These are phyloP conservation scores for Sycophila texana DNA, from an alignment of 2,888 invertebrate species.

Conservation along the genomic window DNA sequence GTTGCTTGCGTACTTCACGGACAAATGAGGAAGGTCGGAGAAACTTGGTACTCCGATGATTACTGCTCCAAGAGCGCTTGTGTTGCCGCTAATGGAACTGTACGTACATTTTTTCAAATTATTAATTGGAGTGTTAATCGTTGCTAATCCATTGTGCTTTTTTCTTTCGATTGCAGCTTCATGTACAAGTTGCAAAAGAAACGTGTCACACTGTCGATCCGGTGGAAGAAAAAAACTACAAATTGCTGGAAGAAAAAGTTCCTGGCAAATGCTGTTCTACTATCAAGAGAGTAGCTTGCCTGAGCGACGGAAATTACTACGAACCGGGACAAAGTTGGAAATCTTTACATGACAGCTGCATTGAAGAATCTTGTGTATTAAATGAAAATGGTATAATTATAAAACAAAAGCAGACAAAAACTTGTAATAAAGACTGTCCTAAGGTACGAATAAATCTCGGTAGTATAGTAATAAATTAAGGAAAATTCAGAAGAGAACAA, in stretches of 20 bases:
- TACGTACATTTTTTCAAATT: conserved; percentile 5
- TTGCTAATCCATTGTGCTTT: conserved; percentile 13
- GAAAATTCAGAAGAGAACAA: background rate
- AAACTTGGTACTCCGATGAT: conserved; percentile 80
- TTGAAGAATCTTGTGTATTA: conserved; percentile 77
- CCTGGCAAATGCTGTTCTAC: conserved; percentile 79
- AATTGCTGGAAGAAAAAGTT: conserved; percentile 76
- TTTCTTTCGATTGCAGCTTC: conserved; percentile 41
- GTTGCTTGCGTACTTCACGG: conserved; percentile 80
- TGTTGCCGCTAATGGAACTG: conserved; percentile 66
- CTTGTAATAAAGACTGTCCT: conserved; percentile 77
- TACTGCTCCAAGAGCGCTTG: conserved; percentile 81
- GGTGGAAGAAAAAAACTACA: conserved; percentile 75
- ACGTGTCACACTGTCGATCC: conserved; percentile 77
- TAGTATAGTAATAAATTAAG: background rate
- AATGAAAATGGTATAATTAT: conserved; percentile 75
- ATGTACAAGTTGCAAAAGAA: conserved; percentile 74
- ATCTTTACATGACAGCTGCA: conserved; percentile 77
- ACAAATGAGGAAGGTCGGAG: conserved; percentile 75
- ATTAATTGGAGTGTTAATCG: background rate
- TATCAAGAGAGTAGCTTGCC: conserved; percentile 78
- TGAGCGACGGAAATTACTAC: conserved; percentile 76
- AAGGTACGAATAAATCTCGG: conserved; percentile 59
- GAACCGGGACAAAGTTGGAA: conserved; percentile 77
- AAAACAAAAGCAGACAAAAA: conserved; percentile 74